These are phyloP conservation scores for Erebia aethiops DNA, from an alignment of 2,888 invertebrate genomes.

Conservation along the genomic window DNA sequence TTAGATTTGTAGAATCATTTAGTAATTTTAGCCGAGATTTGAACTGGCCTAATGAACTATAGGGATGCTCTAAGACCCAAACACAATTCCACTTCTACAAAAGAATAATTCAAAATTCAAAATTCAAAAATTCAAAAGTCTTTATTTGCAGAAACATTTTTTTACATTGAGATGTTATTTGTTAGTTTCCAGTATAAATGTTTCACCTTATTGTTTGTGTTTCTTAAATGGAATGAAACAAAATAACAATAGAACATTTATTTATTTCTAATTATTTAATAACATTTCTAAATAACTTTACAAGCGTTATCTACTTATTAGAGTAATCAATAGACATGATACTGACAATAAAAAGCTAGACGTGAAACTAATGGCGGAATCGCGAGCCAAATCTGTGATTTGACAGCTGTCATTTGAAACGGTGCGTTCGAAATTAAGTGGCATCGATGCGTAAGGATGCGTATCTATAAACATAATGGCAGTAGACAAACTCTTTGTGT, in stretches of 20 bases:
- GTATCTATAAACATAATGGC: slow-evolving; percentile 52
- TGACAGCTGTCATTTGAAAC: slow-evolving; percentile 52
- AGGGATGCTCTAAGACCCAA: no score
- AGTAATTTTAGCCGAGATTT: no score
- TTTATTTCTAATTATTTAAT: not conserved
- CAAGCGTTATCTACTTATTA: slow-evolving; percentile 41
- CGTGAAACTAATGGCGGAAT: slow-evolving; percentile 50
- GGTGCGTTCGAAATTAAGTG: slow-evolving; percentile 66
- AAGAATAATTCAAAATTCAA: no score
- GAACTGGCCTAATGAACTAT: no score
- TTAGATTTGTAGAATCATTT: no score
- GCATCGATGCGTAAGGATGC: slow-evolving; percentile 65
- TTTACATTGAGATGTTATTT: no score
- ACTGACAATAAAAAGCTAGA: slow-evolving; percentile 51
- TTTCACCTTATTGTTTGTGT: no score
- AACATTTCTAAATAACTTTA: not conserved
- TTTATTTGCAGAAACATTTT: no score
- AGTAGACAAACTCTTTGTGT: slow-evolving; percentile 67
- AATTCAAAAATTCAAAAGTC: no score
- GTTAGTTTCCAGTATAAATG: no score
- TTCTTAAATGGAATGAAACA: no score
- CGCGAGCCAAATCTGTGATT: slow-evolving; percentile 49
- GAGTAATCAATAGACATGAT: slow-evolving; percentile 56
- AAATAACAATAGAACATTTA: not conserved
- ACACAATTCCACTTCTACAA: no score